A percentile compares a stretch with the other conserved stretches of the same genome.
These are phyloP conservation scores for Melolontha melolontha DNA, from an alignment of 2,888 invertebrate species.

Conservation along the genomic window DNA sequence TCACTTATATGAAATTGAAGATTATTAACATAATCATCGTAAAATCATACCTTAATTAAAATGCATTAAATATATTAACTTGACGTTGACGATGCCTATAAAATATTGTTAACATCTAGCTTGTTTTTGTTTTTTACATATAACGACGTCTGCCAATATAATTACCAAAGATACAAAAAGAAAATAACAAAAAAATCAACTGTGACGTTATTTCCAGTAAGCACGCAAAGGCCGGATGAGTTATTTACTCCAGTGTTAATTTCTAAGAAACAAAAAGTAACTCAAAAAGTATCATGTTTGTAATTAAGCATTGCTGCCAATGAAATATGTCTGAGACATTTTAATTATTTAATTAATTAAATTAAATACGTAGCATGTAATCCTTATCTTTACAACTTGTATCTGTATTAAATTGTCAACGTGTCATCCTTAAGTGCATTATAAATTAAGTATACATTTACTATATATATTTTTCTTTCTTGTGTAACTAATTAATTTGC, in stretches of 20 bases:
- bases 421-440: background rate
- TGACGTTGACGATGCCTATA: constrained; percentile 25
- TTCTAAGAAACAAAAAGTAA: constrained; percentile 29
- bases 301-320: constrained; percentile 24
- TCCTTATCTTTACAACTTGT: constrained; percentile 37
- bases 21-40: constrained; percentile 25
- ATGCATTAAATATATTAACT: constrained; percentile 27
- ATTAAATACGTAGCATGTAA: constrained; percentile 42
- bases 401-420: constrained; percentile 39
- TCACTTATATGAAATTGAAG: constrained; percentile 24
- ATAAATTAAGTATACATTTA: no score
- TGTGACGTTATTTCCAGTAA: constrained; percentile 26
- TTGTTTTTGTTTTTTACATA: constrained; percentile 17
- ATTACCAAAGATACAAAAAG: constrained; percentile 18
- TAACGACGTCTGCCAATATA: constrained; percentile 26
- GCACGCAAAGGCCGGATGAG: constrained; percentile 18
- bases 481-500: no score
- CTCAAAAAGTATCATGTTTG: constrained; percentile 16
- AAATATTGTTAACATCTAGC: constrained; percentile 22
- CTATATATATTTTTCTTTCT: no score
- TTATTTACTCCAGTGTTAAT: constrained; percentile 21
- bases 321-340: constrained; percentile 27
- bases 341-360: constrained; percentile 44
- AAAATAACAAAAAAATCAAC: constrained; percentile 2
- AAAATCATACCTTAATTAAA: constrained; percentile 32